These are phyloP conservation scores for Gnathonemus longibarbis DNA, from an alignment of 2,113 vertebrate genomes.

Conservation along the genomic window DNA sequence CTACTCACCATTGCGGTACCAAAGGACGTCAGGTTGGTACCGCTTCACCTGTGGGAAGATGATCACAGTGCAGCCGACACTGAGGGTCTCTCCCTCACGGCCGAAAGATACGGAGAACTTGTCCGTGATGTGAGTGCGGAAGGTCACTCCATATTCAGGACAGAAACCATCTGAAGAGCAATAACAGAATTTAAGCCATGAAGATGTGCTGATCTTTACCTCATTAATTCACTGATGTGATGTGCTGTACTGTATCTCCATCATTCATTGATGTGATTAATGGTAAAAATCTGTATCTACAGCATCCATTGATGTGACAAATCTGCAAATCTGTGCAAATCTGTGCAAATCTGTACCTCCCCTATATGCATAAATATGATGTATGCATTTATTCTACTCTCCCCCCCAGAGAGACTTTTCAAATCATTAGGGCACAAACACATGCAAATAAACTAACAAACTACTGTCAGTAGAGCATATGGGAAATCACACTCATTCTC, in stretches of 20 bases:
- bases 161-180: conserved; percentile 69
- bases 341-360: not conserved
- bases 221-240: not conserved
- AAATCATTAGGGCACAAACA: not conserved
- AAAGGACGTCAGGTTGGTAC: conserved; percentile 85
- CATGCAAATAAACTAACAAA: not conserved
- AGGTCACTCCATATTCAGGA: conserved; percentile 80
- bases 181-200: not conserved
- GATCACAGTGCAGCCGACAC: conserved; percentile 86
- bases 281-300: not conserved
- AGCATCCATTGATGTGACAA: not conserved
- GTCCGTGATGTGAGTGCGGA: conserved; percentile 82
- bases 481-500: not conserved
- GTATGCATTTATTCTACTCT: not conserved
- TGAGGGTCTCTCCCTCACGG: conserved; percentile 83
- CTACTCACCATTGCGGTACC: conserved; percentile 85
- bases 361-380: not conserved
- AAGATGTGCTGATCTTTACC: not conserved
- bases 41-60: conserved; percentile 85
- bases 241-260: not conserved
- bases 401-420: not conserved
- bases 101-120: conserved; percentile 89
- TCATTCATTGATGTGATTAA: not conserved
- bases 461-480: not conserved
- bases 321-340: not conserved